phyloP scores from a whole-genome alignment of 1,140 invertebrate species.

The Saxidomus purpurata region DNA sequence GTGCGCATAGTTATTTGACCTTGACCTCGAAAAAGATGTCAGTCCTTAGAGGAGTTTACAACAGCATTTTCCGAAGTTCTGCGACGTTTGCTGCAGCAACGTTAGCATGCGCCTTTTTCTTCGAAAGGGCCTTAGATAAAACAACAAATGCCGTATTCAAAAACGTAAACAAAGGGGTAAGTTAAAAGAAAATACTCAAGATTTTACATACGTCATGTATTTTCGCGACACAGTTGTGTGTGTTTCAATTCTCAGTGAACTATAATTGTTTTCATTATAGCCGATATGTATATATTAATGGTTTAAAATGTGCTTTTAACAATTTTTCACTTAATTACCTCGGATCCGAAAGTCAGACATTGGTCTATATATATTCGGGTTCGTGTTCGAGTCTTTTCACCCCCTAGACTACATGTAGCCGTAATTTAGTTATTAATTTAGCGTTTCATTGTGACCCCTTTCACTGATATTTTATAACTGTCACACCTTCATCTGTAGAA shows the following conservation, averaged over 20 bases:
- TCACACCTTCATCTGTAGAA: no score
- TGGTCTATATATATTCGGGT: no score
- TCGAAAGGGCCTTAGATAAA: not conserved
- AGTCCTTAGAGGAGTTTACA: not conserved
- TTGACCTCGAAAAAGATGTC: slow-evolving; percentile 22
- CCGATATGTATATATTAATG: not conserved
- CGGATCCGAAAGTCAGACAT: no score
- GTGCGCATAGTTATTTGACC: slow-evolving; percentile 5
- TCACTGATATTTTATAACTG: no score
- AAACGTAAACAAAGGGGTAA: slow-evolving; percentile 7
- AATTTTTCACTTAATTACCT: not conserved
- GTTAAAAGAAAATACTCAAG: not conserved
- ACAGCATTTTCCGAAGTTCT: not conserved
- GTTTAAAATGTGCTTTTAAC: no score
- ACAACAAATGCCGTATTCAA: not conserved
- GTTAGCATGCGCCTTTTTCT: not conserved
- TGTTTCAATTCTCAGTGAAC: not conserved
- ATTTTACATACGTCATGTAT: not conserved
- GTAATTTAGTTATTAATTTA: no score
- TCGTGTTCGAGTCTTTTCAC: no score
- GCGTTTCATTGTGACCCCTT: no score
- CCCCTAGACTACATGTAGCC: no score
- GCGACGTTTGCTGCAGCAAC: not conserved
- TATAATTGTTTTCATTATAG: not conserved
- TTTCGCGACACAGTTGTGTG: not conserved